Base-by-base conservation (phyloP, 2,888 invertebrate genomes). In the Pyrrhia umbra region DNA sequence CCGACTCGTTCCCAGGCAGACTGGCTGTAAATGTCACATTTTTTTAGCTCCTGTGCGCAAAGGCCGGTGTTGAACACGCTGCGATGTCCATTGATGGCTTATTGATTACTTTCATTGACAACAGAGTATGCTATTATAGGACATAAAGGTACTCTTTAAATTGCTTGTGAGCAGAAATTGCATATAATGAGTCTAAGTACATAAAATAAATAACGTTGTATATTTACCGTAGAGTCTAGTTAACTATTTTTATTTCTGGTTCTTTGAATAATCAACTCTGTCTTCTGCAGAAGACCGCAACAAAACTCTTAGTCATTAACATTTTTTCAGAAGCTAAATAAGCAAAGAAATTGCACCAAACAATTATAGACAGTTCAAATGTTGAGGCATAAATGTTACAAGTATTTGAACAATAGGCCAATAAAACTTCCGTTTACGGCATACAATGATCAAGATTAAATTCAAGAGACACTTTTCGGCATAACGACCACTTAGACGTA, bases 51-150 rank as follows among this genome's bases (percentile, higher is more conserved):
- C 21, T 25, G 47, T 52, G 71, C 54, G 49, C 57, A 54, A 37
- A 42, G 39, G 54, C 71, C 63, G 63, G 15, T 70, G 39, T 30
- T 25, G 27, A 25, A 56, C 30, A 39, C 39, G 58, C 39, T 27
- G 16, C 46, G 25, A 21, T 5, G 23, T 39, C 30, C 68, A 70
- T 74, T 74, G 46, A 75, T 25, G 52, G 45, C 6, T 62, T 42
- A 62, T 70, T 54, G 27, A 75, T 75, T 68, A 68, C 54, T 54
- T 68, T 68, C 69, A 68, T 68, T 70, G 69, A 51, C 34, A 8
- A 52, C 21, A 25, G 13, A 40, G 21, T 46, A 16, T 18, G 18
- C 20, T 71, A 23, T 37, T 49, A 49, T 30, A 21, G 9, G 47
- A 39, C 21, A 27, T 6, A 40, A 20, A 42, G 13, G 5, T 21